Evolutionary conservation across 2,888 invertebrate genomes (phyloP), one percentile per base, ranked within the genome.

Genomic region (Oxytorus armatus): DNA sequence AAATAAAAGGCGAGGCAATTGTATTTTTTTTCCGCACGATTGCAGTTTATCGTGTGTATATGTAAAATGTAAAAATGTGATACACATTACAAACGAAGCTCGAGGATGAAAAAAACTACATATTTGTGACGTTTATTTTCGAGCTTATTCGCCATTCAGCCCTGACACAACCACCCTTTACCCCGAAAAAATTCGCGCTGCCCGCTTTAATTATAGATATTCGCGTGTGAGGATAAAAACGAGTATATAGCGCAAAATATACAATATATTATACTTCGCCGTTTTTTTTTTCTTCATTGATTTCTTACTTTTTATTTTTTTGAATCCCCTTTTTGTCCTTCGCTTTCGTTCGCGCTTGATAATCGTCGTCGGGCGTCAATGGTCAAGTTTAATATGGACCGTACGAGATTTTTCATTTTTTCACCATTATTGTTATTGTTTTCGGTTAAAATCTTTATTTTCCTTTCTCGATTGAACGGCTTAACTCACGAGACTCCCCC

Each of bases 211-310:
- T 68, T 73, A 68, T 65, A 53, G 7, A 53, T 73, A 57, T 66
- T 69, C 69, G 73, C 72, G 47, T 69, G 25, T 68, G 73, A 77
- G 77, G 77, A 73, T 77, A 68, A 73, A 78, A 83, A 77, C 39
- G 70, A 80, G 69, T 78, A 76, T 73, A 72, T 69, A 77, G 76
- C 77, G 79, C 57, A 83, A 84, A 83, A 82, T 82, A 84, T 84
- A 83, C 68, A 68, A 69, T 83, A 57, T 72, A 74, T 82, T 61
- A 57, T 77, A 80, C 68, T 81, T 70, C 42, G 76, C 57, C 39
- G 42, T 77, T 68, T 36, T 69, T 1, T 63, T 77, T 68, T 36
- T 69, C 1, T 63, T 77, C 44, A 49, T 61, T 72, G 23, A 1
- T 74, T 65, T 68, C 16, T 47, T 63, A 36, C 11, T 16, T 23